Evolutionary conservation across 2,797 vertebrate genomes (phyloP).

Genomic region (Cuculus canorus): DNA sequence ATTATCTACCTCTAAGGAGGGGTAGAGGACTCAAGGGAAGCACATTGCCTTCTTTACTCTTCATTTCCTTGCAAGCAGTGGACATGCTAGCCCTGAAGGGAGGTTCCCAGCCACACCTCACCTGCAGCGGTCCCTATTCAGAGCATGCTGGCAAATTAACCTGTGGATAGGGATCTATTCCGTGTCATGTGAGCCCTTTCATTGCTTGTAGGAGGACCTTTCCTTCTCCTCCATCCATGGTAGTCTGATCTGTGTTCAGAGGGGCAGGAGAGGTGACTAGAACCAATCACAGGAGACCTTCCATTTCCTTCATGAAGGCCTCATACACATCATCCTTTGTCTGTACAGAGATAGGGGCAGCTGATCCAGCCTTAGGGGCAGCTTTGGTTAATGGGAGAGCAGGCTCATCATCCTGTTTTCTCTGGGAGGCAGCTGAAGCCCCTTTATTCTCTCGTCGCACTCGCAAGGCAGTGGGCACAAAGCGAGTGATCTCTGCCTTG

Average conservation of each 20-base stretch:
- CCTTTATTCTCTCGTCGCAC: conserved; percentile 90
- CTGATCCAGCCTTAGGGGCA: conserved; percentile 77
- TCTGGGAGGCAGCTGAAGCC: conserved; percentile 63
- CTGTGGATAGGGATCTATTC: conserved; percentile 14
- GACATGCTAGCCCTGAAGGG: not conserved
- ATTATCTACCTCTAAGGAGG: not conserved
- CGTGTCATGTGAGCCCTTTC: not conserved
- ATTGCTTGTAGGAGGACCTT: not conserved
- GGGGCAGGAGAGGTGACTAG: conserved; percentile 23
- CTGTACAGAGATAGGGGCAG: conserved; percentile 87
- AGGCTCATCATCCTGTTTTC: conserved; percentile 79
- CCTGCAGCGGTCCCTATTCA: not conserved
- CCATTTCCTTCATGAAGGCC: conserved; percentile 99
- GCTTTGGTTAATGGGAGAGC: conserved; percentile 77
- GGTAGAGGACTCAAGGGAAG: not conserved
- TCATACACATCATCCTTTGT: conserved; percentile 99
- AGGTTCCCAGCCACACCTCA: not conserved
- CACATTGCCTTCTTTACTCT: not conserved
- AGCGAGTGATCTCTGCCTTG: conserved; percentile 95
- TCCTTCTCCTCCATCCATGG: conserved; percentile 7
- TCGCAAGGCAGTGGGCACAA: conserved; percentile 92
- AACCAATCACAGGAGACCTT: conserved; percentile 89
- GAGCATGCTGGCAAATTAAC: conserved; percentile 29
- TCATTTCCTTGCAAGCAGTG: not conserved
- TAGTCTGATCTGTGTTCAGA: conserved; percentile 8